phyloP scores from a whole-genome alignment of 1,140 invertebrate species.

The Lysiphlebus fabarum region DNA sequence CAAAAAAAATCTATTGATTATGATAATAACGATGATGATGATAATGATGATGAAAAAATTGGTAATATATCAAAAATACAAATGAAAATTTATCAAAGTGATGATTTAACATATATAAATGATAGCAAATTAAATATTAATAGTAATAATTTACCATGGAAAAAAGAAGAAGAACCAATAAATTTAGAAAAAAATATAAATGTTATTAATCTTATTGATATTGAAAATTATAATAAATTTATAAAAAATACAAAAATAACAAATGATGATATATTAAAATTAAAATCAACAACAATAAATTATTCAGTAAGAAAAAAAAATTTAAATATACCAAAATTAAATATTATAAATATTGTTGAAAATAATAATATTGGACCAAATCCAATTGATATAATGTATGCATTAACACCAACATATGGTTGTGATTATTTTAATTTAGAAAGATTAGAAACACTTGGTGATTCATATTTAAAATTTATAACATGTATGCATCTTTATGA shows the following conservation, averaged over 20 bases:
- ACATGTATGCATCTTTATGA: slow-evolving; percentile 70
- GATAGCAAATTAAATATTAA: slow-evolving; percentile 16
- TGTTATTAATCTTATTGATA: slow-evolving; percentile 61
- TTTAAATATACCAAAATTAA: slow-evolving; percentile 24
- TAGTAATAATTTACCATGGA: slow-evolving; percentile 53
- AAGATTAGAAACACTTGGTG: slow-evolving; percentile 80
- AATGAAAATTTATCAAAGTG: too few species aligned
- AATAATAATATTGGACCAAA: slow-evolving; percentile 26
- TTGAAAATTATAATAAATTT: slow-evolving; percentile 66
- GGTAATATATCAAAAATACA: too few species aligned
- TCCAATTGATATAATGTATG: slow-evolving; percentile 44
- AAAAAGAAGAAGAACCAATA: slow-evolving; percentile 61
- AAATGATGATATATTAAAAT: not conserved
- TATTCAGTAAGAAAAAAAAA: slow-evolving; percentile 11
- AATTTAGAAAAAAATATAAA: slow-evolving; percentile 63
- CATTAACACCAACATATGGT: slow-evolving; percentile 68
- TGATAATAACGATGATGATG: not conserved
- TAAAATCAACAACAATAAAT: slow-evolving; percentile 16
- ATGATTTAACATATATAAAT: too few species aligned
- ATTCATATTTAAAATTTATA: slow-evolving; percentile 84
- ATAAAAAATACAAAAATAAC: slow-evolving; percentile 20
- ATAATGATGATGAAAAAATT: not conserved
- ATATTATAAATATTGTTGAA: slow-evolving; percentile 20
- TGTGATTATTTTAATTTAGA: slow-evolving; percentile 81
- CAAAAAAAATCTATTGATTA: not conserved